A percentile compares a stretch with the other conserved stretches of the same genome.
phyloP scores from a whole-genome alignment of 2,888 invertebrate genomes.

The Scaptomyza reducta region DNA sequence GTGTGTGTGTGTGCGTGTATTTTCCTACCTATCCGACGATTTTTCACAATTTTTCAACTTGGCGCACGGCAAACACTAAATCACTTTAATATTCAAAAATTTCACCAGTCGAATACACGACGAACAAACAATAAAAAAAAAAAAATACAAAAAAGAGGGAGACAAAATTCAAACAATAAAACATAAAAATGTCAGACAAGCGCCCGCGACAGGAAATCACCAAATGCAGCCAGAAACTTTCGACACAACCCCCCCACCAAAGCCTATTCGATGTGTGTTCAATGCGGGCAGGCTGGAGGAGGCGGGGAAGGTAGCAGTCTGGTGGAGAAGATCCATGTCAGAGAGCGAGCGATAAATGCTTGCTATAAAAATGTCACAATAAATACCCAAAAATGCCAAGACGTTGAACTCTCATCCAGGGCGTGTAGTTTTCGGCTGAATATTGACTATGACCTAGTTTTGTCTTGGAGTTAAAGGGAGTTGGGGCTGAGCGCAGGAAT shows the following conservation, averaged over 20 bases:
- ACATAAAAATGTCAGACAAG: constrained; percentile 61
- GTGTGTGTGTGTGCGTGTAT: constrained; percentile 12
- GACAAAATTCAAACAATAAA: constrained; percentile 70
- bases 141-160: constrained; percentile 5
- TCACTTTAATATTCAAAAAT: constrained; percentile 78
- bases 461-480: background rate
- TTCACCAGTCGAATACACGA: constrained; percentile 43
- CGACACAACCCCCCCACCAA: background rate
- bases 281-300: constrained; percentile 19
- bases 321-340: constrained; percentile 16
- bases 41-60: constrained; percentile 78
- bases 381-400: constrained; percentile 72
- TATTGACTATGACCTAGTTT: constrained; percentile 52
- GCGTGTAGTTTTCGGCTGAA: constrained; percentile 36
- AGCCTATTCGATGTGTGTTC: constrained; percentile 53
- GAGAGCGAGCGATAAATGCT: constrained; percentile 32
- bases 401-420: constrained; percentile 47
- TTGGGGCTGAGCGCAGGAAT: constrained; percentile 46
- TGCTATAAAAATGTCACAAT: constrained; percentile 75
- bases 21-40: constrained; percentile 59
- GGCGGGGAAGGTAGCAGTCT: background rate
- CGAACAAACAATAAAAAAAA: constrained; percentile 7
- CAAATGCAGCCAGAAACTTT: constrained; percentile 57
- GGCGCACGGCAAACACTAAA: constrained; percentile 66
- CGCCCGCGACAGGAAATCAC: constrained; percentile 57